Conservation (phyloP, 2,797 vertebrate species). For the Lepilemur septentrionalis region DNA sequence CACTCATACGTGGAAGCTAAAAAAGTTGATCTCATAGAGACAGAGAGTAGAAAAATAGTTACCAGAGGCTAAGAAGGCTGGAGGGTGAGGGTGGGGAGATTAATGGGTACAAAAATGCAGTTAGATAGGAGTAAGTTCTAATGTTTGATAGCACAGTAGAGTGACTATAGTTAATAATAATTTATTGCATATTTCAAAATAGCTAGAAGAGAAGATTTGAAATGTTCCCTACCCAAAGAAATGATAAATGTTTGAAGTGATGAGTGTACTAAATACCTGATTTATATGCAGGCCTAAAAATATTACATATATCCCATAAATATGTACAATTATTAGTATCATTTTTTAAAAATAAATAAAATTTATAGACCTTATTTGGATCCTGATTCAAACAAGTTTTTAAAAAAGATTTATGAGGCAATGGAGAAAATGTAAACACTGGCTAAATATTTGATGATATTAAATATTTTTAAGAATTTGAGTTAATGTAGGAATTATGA, state of each 20-base stretch:
- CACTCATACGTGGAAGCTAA: not conserved
- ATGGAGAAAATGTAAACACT: slow-evolving; percentile 11
- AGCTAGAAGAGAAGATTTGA: not conserved
- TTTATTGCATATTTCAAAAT: not conserved
- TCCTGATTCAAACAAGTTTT: not conserved
- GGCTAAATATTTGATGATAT: not conserved
- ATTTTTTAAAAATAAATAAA: not conserved
- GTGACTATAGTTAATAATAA: not conserved
- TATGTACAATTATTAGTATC: not conserved
- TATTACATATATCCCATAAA: not conserved
- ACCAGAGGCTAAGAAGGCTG: not conserved
- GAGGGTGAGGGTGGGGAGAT: not conserved
- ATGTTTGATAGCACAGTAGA: not conserved
- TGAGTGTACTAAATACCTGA: not conserved
- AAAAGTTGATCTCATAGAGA: not conserved
- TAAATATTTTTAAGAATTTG: not conserved
- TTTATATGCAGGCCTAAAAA: not conserved
- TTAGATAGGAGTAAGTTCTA: not conserved
- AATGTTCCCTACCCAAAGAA: not conserved
- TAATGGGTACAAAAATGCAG: not conserved
- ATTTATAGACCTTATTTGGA: not conserved
- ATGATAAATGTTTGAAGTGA: not conserved
- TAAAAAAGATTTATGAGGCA: slow-evolving; percentile 7
- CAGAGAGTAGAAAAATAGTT: not conserved
- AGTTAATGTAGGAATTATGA: not conserved